phyloP scores from a whole-genome alignment of 2,888 invertebrate species.

The Neoaliturus tenellus region DNA sequence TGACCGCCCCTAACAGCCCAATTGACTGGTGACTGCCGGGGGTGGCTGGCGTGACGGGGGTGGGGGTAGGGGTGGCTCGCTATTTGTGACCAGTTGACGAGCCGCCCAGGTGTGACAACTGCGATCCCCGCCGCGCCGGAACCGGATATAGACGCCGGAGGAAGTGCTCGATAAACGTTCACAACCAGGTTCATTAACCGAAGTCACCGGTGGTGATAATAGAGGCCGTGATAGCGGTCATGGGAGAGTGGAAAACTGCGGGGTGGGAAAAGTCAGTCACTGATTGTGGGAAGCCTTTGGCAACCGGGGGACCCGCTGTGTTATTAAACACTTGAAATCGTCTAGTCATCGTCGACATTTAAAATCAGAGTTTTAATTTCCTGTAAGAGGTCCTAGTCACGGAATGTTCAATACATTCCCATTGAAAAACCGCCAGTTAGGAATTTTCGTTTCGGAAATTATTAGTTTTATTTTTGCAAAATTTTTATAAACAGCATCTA shows the following conservation, averaged over 20 bases:
- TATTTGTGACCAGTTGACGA: neutral
- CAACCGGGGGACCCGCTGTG: too few species aligned
- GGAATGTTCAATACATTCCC: too few species aligned
- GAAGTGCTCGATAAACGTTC: conserved; percentile 51
- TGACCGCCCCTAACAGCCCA: neutral
- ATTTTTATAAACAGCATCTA: too few species aligned
- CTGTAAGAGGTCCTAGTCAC: too few species aligned
- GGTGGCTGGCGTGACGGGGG: neutral
- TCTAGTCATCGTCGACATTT: too few species aligned
- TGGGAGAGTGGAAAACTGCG: conserved; percentile 5
- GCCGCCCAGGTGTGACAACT: conserved; percentile 20
- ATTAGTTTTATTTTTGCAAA: too few species aligned
- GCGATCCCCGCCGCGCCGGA: conserved; percentile 3
- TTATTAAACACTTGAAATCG: too few species aligned
- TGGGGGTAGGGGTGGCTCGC: neutral
- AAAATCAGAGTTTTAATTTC: too few species aligned
- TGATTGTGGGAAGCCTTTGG: conserved; percentile 2
- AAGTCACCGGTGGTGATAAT: conserved; percentile 39
- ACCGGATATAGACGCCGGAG: conserved; percentile 47
- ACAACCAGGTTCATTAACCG: conserved; percentile 41
- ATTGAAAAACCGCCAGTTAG: too few species aligned
- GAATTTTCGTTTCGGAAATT: too few species aligned
- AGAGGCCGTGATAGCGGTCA: conserved; percentile 27
- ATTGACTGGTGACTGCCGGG: neutral
- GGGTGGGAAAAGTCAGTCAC: neutral